Conservation (phyloP, 2,797 vertebrate species). For the Sandelia bainsii region DNA sequence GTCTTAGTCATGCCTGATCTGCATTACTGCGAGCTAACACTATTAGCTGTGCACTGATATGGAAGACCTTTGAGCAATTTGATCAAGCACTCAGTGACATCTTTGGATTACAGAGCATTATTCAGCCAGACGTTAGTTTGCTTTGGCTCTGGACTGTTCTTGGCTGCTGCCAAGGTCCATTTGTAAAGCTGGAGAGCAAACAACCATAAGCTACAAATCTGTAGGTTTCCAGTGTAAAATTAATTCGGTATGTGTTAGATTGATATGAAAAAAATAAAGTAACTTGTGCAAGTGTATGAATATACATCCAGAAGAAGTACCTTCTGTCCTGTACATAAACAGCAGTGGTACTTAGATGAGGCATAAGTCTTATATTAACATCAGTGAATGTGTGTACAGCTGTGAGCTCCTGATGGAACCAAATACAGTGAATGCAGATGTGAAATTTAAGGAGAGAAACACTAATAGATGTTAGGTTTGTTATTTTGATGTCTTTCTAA, state of each 20-base stretch:
- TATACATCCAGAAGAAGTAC: conserved; percentile 18
- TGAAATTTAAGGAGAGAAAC: conserved; percentile 47
- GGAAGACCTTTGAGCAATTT: conserved; percentile 30
- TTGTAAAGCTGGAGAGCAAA: conserved; percentile 66
- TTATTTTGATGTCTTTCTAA: conserved; percentile 33
- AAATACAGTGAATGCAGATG: conserved; percentile 35
- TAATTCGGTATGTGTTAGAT: conserved; percentile 41
- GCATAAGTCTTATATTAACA: conserved; percentile 27
- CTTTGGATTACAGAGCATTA: conserved; percentile 58
- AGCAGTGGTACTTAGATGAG: conserved; percentile 28
- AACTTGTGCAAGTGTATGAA: neutral
- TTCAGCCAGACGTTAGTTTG: conserved; percentile 61
- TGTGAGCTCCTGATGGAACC: conserved; percentile 37
- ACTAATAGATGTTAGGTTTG: conserved; percentile 26
- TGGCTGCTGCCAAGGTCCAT: conserved; percentile 64
- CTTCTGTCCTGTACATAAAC: conserved; percentile 28
- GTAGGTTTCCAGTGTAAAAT: conserved; percentile 41
- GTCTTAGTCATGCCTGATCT: conserved; percentile 17
- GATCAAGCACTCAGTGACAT: conserved; percentile 61
- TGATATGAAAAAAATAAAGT: conserved; percentile 28
- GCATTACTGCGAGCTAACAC: conserved; percentile 24
- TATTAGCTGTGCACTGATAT: conserved; percentile 23
- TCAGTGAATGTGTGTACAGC: conserved; percentile 25
- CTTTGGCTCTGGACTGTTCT: conserved; percentile 60
- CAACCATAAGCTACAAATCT: conserved; percentile 55